phyloP scores from a whole-genome alignment of 2,888 invertebrate genomes.

The Agrotis puta region DNA sequence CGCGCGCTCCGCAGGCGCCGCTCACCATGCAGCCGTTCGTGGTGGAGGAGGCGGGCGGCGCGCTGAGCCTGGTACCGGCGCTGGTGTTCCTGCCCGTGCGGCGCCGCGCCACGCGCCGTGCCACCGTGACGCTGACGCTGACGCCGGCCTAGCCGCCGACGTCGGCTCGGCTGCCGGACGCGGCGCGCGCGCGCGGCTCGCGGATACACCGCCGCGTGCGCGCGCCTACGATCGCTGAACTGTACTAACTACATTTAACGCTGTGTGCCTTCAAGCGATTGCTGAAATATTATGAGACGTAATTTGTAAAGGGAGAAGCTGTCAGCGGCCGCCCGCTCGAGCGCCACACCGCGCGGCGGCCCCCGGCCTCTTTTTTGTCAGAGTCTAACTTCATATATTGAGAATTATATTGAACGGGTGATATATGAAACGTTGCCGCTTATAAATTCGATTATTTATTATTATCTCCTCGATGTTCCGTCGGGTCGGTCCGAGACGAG shows the following conservation, averaged over 20 bases:
- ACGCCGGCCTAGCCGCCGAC: constrained; percentile 98
- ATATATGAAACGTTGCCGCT: constrained; percentile 91
- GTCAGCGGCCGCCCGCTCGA: constrained; percentile 84
- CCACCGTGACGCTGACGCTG: constrained; percentile 97
- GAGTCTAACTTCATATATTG: constrained; percentile 90
- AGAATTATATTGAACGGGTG: constrained; percentile 91
- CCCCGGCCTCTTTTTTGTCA: constrained; percentile 83
- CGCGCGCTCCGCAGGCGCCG: constrained; percentile 92
- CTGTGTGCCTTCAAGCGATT: constrained; percentile 96
- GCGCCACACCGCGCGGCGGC: constrained; percentile 86
- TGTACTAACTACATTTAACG: constrained; percentile 92
- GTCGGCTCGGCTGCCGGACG: constrained; percentile 93
- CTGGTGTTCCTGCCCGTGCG: constrained; percentile 98
- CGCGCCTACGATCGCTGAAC: constrained; percentile 87
- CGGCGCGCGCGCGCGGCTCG: constrained; percentile 77
- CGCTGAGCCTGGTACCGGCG: constrained; percentile 95
- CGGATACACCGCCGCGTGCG: constrained; percentile 81
- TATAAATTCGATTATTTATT: constrained; percentile 89
- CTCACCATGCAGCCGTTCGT: constrained; percentile 98
- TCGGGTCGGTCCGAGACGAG: constrained; percentile 90
- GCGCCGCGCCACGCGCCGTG: constrained; percentile 95
- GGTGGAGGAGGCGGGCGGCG: constrained; percentile 92
- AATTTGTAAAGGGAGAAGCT: constrained; percentile 87
- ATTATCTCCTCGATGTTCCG: constrained; percentile 90
- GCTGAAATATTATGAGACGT: constrained; percentile 91